Conservation (phyloP, 2,888 invertebrate species). For the Petrolisthes manimaculis region DNA sequence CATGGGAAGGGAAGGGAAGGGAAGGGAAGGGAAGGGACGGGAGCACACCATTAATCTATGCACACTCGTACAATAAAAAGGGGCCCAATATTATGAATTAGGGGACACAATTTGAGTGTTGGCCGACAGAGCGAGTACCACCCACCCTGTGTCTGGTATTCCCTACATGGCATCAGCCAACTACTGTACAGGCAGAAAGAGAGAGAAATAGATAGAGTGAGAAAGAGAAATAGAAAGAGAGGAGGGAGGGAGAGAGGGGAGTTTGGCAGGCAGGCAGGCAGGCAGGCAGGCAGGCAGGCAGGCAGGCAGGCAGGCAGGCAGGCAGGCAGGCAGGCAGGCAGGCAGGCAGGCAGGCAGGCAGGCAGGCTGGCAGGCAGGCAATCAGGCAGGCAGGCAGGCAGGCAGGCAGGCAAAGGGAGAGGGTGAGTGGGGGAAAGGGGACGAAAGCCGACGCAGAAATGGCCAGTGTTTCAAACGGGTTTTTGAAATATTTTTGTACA, state of each 20-base stretch:
- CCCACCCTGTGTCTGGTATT: slow-evolving; percentile 22
- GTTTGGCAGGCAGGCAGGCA: not conserved
- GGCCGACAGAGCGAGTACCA: slow-evolving; percentile 34
- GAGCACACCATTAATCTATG: slow-evolving; percentile 48
- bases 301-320: not conserved
- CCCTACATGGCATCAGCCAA: slow-evolving; percentile 46
- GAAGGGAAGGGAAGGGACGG: slow-evolving; percentile 2
- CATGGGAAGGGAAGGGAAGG: not conserved
- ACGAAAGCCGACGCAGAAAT: slow-evolving; percentile 57
- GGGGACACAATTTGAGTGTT: slow-evolving; percentile 54
- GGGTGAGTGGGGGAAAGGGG: slow-evolving; percentile 19
- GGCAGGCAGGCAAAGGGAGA: not conserved
- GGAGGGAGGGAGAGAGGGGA: too few species aligned
- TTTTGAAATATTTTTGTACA: slow-evolving; percentile 62
- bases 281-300: not conserved
- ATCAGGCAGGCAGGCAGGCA: slow-evolving; percentile 14
- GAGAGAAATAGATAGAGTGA: not conserved
- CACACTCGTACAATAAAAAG: slow-evolving; percentile 49
- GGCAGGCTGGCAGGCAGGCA: slow-evolving; percentile 6
- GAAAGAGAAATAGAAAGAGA: too few species aligned
- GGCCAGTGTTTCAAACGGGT: slow-evolving; percentile 61
- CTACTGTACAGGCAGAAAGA: slow-evolving; percentile 11
- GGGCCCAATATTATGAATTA: slow-evolving; percentile 49
- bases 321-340: slow-evolving; percentile 1
- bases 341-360: slow-evolving; percentile 24